Evolutionary conservation across 2,113 vertebrate species (phyloP).

Genomic region (Protobothrops mucrosquamatus): DNA sequence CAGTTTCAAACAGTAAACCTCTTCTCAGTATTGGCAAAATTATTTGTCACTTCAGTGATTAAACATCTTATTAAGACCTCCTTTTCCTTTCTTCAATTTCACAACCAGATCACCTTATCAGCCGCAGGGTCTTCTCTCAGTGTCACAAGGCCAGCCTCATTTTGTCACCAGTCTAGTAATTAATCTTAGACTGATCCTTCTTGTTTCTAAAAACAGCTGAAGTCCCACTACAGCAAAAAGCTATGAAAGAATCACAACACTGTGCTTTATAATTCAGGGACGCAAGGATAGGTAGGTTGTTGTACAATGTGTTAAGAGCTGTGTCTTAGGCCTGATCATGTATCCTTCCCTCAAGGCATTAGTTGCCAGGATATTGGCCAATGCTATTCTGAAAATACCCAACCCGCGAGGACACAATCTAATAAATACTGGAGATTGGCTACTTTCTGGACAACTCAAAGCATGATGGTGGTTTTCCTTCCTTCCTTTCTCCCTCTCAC

Average conservation of each 20-base stretch:
- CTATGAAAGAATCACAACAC: background rate
- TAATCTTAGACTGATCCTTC: background rate
- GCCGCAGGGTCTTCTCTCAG: background rate
- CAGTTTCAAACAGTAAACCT: slow-evolving; percentile 1
- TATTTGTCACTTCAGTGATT: background rate
- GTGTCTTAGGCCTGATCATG: background rate
- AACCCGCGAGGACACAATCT: background rate
- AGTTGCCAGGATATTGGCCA: background rate
- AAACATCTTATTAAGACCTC: background rate
- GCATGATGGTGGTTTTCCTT: background rate
- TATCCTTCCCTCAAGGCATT: background rate
- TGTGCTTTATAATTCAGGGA: background rate
- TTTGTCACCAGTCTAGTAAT: background rate
- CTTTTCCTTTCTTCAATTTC: background rate
- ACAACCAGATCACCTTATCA: background rate
- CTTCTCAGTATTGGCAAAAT: background rate
- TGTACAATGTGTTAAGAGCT: background rate
- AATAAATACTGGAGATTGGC: background rate
- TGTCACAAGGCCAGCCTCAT: background rate
- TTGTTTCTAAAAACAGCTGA: background rate
- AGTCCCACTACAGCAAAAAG: background rate
- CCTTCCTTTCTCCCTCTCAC: background rate
- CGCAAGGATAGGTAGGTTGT: background rate
- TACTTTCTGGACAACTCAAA: background rate
- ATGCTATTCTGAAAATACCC: background rate